Base-by-base conservation (phyloP, 2,113 vertebrate genomes). In the Prunella himalayana region DNA sequence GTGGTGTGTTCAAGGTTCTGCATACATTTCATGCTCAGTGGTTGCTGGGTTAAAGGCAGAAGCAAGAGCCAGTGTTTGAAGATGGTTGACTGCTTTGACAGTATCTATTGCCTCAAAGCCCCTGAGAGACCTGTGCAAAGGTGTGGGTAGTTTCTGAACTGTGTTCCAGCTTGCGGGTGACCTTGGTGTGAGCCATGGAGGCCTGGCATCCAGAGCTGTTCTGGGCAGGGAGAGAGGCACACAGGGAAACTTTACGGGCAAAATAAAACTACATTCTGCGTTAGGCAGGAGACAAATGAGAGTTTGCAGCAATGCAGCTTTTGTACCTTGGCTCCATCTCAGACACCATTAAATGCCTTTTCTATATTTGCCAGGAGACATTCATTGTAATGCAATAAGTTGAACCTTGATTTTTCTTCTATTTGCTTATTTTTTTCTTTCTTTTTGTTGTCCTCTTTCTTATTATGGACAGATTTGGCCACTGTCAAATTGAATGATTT, bases 401-500 rank as follows among this genome's bases (percentile, higher is more conserved):
- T 81, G 50, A 91, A 73, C 42, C 63, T 61, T 5, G 2, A 3
- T 83, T 92, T 94, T 93, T 83, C 51, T 92, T 94, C 15, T 82
- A 7, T 44, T 10, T 95, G 44, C 31, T 25, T 90, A 2, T 12
- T 65, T 77, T 76, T 92, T 76, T 35, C 31, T 88, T 70, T 51
- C 23, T 42, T 94, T 82, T 63, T 64, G 11, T 73, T 73, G 51
- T 87, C 81, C 19, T 77, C 1, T 76, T 91, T 68, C 41, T 76
- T 82, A 60, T 45, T 88, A 59, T 41, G 65, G 77, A 73, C 56
- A 60, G 60, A 85, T 93, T 92, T 90, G 85, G 80, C 61, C 85
- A 73, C 77, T 86, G 92, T 88, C 87, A 94, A 88, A 70, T 42
- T 37, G 80, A 95, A 79, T 85, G 70, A 89, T 86, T 83, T 95